Evolutionary conservation across 35 echinoderm and acorn worm species (phyloP).

Genomic region (Patiria miniata): DNA sequence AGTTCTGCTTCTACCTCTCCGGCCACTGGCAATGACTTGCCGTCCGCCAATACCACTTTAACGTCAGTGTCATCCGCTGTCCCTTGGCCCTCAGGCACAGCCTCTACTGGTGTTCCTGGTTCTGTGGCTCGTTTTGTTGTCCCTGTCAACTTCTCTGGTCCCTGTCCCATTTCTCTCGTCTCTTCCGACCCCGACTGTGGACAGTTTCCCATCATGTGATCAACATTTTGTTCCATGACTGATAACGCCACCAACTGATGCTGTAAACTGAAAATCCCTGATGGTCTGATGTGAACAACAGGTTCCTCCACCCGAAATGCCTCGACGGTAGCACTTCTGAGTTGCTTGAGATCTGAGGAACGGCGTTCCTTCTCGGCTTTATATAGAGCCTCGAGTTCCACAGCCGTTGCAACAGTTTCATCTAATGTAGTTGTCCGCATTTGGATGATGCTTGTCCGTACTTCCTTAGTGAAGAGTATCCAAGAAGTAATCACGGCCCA

Average conservation of each 20-base stretch:
- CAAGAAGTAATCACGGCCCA: neutral
- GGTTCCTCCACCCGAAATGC: neutral
- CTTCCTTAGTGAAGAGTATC: too few relatives aligned
- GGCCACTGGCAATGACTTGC: neutral
- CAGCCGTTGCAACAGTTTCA: neutral
- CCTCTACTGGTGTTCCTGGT: slow-evolving; percentile 4
- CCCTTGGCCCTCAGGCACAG: slow-evolving; percentile 8
- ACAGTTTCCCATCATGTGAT: neutral
- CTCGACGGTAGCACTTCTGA: neutral
- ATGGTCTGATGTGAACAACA: too few relatives aligned
- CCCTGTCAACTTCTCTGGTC: too few relatives aligned
- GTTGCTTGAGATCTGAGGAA: neutral
- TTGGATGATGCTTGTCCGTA: too few relatives aligned
- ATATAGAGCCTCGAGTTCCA: neutral
- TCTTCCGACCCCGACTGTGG: neutral
- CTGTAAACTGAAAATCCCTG: neutral
- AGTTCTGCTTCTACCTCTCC: slow-evolving; percentile 3
- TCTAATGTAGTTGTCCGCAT: too few relatives aligned
- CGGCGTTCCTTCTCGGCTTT: neutral
- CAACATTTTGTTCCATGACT: neutral
- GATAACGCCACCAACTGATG: neutral
- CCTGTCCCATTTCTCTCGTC: neutral
- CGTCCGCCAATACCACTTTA: neutral
- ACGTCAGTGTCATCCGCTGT: neutral
- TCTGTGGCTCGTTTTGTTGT: neutral